Evolutionary conservation across 2,113 vertebrate species (phyloP), one percentile per base, ranked within the genome.

Genomic region (Trichechus manatus): DNA sequence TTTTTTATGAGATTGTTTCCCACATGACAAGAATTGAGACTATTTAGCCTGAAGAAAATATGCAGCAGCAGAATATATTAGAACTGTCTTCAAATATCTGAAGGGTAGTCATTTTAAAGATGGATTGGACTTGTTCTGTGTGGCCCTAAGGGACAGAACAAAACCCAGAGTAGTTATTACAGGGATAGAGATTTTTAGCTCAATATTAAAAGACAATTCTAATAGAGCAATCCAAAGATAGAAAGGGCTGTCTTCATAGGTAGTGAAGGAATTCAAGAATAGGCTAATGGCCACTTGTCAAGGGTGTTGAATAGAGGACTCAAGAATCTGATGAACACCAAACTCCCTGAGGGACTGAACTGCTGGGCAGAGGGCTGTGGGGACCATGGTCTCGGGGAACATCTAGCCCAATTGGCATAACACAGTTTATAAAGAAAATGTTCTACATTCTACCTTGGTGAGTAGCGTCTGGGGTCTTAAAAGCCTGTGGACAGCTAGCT

Each of bases 41-140:
- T 93, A 78, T 81, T 94, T 92, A 75, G 1, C 53, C 74, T 94
- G 31, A 91, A 96, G 17, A 96, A 94, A 78, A 88, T 88, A 96
- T 25, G 50, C 29, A 95, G 36, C 74, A 78, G n/a, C 68, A 78
- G 44, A 92, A 83, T 84, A 74, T 63, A 96, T 53, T 88, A 91
- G 27, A 85, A 81, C 85, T 63, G 14, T 93, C 78, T 93, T 86
- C 31, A 91, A 94, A 82, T 93, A 83, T 93, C 89, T 93, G 78
- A 97, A 94, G 27, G 31, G 20, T 63, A 87, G 83, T 81, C 66
- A 96, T 93, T 96, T 94, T 87, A 85, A 95, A 94, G 29, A 78
- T 68, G 33, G 50, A 92, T 87, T 93, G 4, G 44, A 85, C 59
- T 95, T 84, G 31, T 87, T 88, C 87, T 77, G 4, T 87, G 50